phyloP scores from a whole-genome alignment of 2,888 invertebrate genomes.

The Thymelicus lineola region DNA sequence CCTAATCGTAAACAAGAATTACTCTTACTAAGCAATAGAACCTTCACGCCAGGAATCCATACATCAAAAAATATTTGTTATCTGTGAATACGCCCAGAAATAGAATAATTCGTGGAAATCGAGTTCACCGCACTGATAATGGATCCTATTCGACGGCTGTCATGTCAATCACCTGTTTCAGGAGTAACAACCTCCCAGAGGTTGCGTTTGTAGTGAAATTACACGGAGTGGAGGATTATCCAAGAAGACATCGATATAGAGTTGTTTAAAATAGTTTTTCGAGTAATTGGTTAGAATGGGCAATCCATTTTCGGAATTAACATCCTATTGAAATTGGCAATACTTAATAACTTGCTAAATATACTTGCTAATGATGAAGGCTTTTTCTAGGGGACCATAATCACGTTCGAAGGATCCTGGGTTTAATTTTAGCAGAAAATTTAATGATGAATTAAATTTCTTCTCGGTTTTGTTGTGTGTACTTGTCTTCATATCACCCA shows the following conservation, averaged over 20 bases:
- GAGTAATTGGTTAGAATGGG: too few species aligned
- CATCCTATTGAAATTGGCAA: background rate
- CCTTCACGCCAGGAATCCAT: too few species aligned
- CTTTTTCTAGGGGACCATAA: too few species aligned
- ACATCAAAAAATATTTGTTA: background rate
- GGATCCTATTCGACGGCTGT: slow-evolving; percentile 33
- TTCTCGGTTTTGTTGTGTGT: too few species aligned
- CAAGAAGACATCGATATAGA: background rate
- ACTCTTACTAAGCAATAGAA: too few species aligned
- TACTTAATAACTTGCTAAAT: background rate
- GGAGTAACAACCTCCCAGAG: slow-evolving; percentile 26
- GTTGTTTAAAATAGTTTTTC: too few species aligned
- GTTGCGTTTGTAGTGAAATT: background rate
- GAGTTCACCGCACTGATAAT: slow-evolving; percentile 32
- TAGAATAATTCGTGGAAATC: slow-evolving; percentile 18
- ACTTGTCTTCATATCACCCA: too few species aligned
- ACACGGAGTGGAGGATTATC: background rate
- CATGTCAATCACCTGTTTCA: slow-evolving; percentile 33
- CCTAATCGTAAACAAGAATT: too few species aligned
- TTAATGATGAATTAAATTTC: too few species aligned
- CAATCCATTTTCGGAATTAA: background rate
- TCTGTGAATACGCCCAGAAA: slow-evolving; percentile 5
- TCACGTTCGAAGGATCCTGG: too few species aligned
- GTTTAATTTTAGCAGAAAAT: too few species aligned
- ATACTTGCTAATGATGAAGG: too few species aligned